These are phyloP conservation scores for Steinernema scapterisci DNA, from an alignment of 2,888 invertebrate genomes.

Conservation along the genomic window DNA sequence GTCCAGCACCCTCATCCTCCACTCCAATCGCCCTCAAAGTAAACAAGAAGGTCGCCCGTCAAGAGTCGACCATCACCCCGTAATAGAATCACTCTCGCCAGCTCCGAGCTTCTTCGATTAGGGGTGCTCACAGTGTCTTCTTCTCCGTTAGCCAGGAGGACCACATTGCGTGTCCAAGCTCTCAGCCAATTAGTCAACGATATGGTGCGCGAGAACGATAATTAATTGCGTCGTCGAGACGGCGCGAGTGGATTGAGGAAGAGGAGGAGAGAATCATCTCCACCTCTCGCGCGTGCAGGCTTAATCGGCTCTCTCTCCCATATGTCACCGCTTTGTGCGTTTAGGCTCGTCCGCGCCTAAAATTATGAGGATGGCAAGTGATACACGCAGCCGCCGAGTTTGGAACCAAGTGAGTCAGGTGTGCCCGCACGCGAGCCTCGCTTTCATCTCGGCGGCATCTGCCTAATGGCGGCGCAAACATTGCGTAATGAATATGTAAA, in stretches of 20 bases:
- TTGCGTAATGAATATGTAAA: slow-evolving; percentile 23
- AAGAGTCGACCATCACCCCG: background rate
- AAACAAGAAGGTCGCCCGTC: background rate
- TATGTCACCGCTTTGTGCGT: background rate
- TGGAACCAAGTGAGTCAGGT: background rate
- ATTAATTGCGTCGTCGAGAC: slow-evolving; percentile 30
- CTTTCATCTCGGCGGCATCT: slow-evolving; percentile 29
- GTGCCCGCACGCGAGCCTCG: background rate
- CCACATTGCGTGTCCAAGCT: slow-evolving; percentile 26
- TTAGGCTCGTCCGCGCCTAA: background rate
- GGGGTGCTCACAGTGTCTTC: background rate
- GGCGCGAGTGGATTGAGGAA: slow-evolving; percentile 6
- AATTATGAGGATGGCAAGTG: background rate
- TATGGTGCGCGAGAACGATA: slow-evolving; percentile 30
- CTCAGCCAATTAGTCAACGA: slow-evolving; percentile 33
- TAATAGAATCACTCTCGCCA: background rate
- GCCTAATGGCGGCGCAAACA: slow-evolving; percentile 32
- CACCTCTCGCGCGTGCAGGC: background rate
- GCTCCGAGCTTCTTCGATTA: background rate
- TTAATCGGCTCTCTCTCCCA: background rate
- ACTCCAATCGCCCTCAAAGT: background rate
- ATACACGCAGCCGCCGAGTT: background rate
- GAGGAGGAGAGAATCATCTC: background rate
- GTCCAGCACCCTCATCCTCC: too few relatives aligned
- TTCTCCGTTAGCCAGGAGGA: background rate